Evolutionary conservation across 2,888 invertebrate genomes (phyloP).

Genomic region (Conomelus anceps): DNA sequence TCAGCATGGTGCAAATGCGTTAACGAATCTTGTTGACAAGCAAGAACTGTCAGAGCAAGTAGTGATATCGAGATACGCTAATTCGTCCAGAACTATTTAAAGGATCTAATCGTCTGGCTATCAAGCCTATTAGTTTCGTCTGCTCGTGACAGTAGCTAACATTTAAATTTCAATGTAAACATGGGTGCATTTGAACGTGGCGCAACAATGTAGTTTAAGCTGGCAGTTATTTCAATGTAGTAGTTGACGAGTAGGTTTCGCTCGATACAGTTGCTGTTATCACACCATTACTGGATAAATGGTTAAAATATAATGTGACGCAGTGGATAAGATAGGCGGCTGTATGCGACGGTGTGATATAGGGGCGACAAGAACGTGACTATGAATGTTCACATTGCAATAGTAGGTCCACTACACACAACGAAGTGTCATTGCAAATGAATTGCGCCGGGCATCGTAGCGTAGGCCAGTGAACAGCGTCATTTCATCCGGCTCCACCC

Average conservation of each 20-base stretch:
- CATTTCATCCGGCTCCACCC: neutral
- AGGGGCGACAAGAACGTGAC: neutral
- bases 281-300: neutral
- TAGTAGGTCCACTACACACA: neutral
- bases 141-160: neutral
- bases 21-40: neutral
- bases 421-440: neutral
- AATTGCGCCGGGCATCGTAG: neutral
- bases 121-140: neutral
- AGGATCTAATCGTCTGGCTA: neutral
- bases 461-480: neutral
- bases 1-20: neutral
- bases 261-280: neutral
- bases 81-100: neutral
- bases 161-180: neutral
- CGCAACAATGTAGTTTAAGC: neutral
- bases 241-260: neutral
- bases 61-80: neutral
- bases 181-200: neutral
- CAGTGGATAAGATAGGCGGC: neutral
- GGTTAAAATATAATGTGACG: neutral
- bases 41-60: neutral
- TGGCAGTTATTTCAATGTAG: neutral
- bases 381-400: neutral
- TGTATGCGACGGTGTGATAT: neutral